A percentile compares a stretch with the other conserved stretches of the same genome.
Evolutionary conservation across 2,888 invertebrate genomes (phyloP).

Genomic region (Marronus borbonicus): DNA sequence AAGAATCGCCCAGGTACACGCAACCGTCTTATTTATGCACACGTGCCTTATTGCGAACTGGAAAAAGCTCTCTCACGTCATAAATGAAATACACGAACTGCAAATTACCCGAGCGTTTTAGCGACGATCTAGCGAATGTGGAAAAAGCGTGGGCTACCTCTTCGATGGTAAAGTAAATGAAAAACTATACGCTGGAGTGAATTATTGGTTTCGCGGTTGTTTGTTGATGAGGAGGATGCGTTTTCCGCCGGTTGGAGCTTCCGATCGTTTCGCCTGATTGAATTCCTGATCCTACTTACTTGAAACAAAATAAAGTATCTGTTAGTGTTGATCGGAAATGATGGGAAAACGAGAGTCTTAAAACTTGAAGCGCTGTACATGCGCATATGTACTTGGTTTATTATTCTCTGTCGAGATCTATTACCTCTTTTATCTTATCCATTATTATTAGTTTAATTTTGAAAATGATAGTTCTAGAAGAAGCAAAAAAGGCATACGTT

Average conservation of each 20-base stretch:
- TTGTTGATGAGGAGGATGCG: background rate
- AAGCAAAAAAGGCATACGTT: no score
- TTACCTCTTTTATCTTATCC: no score
- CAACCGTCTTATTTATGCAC: slow-evolving; percentile 26
- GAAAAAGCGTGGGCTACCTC: background rate
- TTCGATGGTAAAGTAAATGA: background rate
- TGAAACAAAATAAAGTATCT: slow-evolving; percentile 42
- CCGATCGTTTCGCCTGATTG: slow-evolving; percentile 16
- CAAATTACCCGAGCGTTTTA: slow-evolving; percentile 20
- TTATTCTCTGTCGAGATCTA: no score
- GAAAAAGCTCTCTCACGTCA: slow-evolving; percentile 12
- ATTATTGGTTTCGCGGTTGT: slow-evolving; percentile 1
- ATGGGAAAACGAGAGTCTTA: background rate
- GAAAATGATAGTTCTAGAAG: no score
- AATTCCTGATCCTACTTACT: slow-evolving; percentile 34
- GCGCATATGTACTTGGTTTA: no score
- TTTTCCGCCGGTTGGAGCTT: background rate
- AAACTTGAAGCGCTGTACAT: no score
- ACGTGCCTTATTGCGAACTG: background rate
- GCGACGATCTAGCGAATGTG: background rate
- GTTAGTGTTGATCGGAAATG: background rate
- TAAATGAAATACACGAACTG: slow-evolving; percentile 22
- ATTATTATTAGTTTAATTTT: no score
- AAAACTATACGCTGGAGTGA: background rate
- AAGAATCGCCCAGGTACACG: background rate